phyloP scores from a whole-genome alignment of 2,797 vertebrate species.

The Cuniculus paca region DNA sequence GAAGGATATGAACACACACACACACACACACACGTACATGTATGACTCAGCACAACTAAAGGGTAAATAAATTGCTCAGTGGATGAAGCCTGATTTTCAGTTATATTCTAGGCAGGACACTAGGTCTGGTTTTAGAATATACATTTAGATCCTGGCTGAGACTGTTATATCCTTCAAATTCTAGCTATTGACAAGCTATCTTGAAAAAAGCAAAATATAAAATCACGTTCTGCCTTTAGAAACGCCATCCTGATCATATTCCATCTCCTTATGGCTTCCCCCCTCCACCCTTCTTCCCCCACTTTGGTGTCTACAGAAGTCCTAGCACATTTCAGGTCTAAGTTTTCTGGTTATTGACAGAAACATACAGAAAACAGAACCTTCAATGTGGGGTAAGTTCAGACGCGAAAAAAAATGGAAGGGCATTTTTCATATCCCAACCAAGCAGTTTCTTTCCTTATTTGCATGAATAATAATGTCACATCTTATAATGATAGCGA shows the following conservation, averaged over 20 bases:
- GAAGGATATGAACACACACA: neutral
- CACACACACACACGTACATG: too few relatives aligned
- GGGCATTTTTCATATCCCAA: neutral
- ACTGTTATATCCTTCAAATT: neutral
- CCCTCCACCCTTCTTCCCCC: fast-evolving
- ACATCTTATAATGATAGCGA: neutral
- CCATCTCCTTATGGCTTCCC: neutral
- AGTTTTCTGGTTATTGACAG: neutral
- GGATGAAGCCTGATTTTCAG: neutral
- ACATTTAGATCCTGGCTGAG: neutral
- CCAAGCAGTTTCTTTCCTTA: neutral
- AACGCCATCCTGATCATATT: neutral
- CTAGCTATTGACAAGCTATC: neutral
- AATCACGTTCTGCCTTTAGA: neutral
- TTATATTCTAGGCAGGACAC: neutral
- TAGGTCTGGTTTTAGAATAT: neutral
- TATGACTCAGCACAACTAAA: neutral
- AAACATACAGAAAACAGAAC: neutral
- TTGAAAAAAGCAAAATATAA: neutral
- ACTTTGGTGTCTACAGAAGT: neutral
- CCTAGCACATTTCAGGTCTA: neutral
- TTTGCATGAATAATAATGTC: neutral
- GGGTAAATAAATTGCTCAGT: neutral
- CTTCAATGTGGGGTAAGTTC: neutral
- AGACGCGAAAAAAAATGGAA: neutral